Evolutionary conservation across 2,888 invertebrate species (phyloP).

Genomic region (Mythimna vitellina): DNA sequence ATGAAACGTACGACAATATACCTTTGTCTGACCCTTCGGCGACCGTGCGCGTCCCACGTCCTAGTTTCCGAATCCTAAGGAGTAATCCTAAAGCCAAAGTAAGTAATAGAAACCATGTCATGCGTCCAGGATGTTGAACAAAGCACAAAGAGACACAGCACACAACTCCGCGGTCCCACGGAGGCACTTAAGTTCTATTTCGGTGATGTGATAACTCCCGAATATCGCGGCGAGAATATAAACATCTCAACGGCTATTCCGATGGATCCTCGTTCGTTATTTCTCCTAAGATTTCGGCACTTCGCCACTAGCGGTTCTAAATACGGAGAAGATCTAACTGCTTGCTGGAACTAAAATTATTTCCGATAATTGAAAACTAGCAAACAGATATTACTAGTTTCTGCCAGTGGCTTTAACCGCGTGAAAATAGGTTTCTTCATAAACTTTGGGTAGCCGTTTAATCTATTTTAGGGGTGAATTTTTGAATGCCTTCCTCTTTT

Average conservation of each 20-base stretch:
- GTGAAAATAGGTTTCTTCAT: too few relatives aligned
- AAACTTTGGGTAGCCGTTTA: too few relatives aligned
- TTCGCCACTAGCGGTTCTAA: constrained; percentile 45
- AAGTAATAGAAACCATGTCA: constrained; percentile 25
- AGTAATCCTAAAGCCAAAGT: constrained; percentile 19
- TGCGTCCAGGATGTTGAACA: constrained; percentile 59
- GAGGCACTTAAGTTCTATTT: constrained; percentile 86
- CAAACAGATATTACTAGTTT: neutral
- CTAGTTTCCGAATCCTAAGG: constrained; percentile 26
- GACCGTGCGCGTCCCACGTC: constrained; percentile 14
- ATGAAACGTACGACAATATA: constrained; percentile 20
- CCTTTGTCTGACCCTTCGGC: constrained; percentile 30
- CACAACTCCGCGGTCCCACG: constrained; percentile 72
- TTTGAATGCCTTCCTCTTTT: too few relatives aligned
- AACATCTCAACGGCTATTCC: constrained; percentile 73
- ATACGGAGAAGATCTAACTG: constrained; percentile 22
- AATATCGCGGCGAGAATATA: constrained; percentile 67
- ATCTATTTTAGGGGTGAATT: too few relatives aligned
- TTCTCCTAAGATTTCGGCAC: constrained; percentile 51
- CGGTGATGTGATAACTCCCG: constrained; percentile 71
- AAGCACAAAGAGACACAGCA: constrained; percentile 68
- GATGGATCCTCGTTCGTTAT: constrained; percentile 52
- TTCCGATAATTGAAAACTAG: constrained; percentile 1
- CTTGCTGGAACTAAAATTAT: constrained; percentile 16
- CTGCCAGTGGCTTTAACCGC: too few relatives aligned